Percentiles rank a stretch among this genome's conserved stretches.
phyloP scores from a whole-genome alignment of 2,113 vertebrate genomes.

The Capreolus pygargus region DNA sequence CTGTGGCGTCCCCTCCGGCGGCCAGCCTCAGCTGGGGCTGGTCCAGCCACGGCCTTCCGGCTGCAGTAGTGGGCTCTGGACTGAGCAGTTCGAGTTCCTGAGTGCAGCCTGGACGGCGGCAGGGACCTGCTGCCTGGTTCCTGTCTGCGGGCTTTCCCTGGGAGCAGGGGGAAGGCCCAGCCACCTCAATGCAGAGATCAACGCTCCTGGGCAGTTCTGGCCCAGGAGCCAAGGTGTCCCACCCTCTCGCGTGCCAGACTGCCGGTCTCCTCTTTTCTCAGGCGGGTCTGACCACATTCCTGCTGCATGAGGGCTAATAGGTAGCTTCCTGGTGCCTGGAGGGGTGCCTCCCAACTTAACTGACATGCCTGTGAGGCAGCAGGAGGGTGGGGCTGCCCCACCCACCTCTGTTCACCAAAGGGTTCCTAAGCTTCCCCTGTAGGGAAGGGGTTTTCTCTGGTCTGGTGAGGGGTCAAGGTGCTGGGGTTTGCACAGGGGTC shows the following conservation, averaged over 20 bases:
- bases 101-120: accelerated
- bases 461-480: background rate
- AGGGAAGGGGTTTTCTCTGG: background rate
- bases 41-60: background rate
- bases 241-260: background rate
- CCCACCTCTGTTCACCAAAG: background rate
- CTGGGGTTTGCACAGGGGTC: background rate
- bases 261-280: background rate
- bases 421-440: background rate
- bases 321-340: background rate
- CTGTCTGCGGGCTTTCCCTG: background rate
- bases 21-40: background rate
- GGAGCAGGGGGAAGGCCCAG: background rate
- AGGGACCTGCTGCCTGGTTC: background rate
- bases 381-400: background rate
- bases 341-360: background rate
- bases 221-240: background rate
- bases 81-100: background rate
- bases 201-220: background rate
- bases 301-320: background rate
- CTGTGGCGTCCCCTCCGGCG: background rate
- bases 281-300: conserved; percentile 70
- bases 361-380: background rate
- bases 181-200: background rate
- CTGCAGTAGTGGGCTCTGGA: background rate